These are phyloP conservation scores for Cephalotes varians DNA, from an alignment of 2,888 invertebrate genomes.

Conservation along the genomic window DNA sequence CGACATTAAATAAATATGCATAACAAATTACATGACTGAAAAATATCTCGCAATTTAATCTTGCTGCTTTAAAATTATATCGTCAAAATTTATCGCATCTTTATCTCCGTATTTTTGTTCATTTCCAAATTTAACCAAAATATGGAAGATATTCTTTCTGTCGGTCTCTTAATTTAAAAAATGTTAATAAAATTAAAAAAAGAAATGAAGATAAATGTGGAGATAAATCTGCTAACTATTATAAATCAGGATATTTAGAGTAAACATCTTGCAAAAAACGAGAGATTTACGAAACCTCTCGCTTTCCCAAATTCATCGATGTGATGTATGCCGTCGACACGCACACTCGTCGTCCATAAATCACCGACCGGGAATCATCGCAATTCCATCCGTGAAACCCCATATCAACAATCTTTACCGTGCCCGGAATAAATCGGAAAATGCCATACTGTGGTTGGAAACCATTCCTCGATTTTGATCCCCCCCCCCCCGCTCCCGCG, in stretches of 20 bases:
- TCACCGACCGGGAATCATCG: conserved; percentile 5
- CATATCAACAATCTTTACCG: conserved; percentile 14
- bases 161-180: background rate
- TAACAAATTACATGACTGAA: background rate
- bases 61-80: background rate
- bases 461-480: conserved; percentile 16
- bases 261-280: background rate
- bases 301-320: background rate
- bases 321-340: background rate
- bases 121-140: background rate
- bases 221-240: too few relatives aligned
- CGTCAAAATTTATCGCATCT: background rate
- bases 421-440: conserved; percentile 37
- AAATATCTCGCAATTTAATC: background rate
- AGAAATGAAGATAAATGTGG: background rate
- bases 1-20: background rate
- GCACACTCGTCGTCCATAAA: conserved; percentile 12
- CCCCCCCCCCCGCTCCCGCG: background rate
- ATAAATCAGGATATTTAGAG: too few relatives aligned
- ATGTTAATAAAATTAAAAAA: background rate
- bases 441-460: background rate
- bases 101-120: background rate
- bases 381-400: conserved; percentile 8
- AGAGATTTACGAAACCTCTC: background rate
- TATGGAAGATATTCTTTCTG: background rate